Conservation (phyloP, 1,140 invertebrate species). For the Diachasma alloeum region DNA sequence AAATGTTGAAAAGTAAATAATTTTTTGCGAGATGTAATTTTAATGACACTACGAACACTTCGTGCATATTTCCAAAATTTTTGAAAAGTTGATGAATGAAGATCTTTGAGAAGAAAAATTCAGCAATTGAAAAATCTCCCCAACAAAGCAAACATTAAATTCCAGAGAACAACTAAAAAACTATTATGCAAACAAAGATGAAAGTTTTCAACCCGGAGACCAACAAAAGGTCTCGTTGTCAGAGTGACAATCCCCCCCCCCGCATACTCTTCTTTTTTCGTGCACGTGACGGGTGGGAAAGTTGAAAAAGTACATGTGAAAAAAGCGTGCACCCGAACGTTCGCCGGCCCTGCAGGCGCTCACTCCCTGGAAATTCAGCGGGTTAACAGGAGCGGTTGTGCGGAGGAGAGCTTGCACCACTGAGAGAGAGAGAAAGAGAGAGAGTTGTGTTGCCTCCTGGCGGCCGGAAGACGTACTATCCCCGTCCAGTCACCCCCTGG, state of each 20-base stretch:
- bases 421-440: conserved; percentile 30
- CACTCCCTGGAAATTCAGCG: background rate
- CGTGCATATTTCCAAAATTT: no score
- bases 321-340: background rate
- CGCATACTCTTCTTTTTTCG: background rate
- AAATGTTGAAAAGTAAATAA: no score
- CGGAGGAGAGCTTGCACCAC: background rate
- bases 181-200: background rate
- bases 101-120: no score
- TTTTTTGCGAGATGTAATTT: no score
- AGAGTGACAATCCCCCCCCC: background rate
- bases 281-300: background rate
- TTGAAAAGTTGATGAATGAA: no score
- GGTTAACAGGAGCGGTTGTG: background rate
- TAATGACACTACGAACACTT: no score
- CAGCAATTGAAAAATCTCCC: no score
- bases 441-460: conserved; percentile 48
- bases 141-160: no score
- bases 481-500: conserved; percentile 46
- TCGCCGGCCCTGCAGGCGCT: background rate
- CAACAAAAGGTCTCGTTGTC: background rate
- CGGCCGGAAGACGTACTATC: conserved; percentile 46
- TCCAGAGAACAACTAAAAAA: no score
- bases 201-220: background rate
- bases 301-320: background rate